Conservation (phyloP, 2,113 vertebrate species). For the Neolamprologus toae region DNA sequence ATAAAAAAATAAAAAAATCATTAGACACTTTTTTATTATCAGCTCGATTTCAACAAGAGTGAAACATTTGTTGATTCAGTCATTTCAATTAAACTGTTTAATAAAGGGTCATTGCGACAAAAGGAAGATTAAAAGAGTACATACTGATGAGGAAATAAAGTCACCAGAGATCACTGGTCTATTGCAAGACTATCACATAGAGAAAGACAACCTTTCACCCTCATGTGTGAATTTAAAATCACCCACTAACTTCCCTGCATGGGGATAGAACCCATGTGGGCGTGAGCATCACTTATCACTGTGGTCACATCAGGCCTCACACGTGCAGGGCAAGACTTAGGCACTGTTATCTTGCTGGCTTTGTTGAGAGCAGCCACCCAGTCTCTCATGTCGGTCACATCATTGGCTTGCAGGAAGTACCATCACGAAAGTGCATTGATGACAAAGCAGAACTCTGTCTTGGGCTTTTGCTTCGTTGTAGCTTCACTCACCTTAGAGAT, state of each 20-base stretch:
- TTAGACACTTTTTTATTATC: neutral
- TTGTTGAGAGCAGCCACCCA: conserved; percentile 92
- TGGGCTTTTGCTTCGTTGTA: conserved; percentile 89
- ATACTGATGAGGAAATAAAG: neutral
- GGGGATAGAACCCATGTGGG: neutral
- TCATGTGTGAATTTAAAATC: neutral
- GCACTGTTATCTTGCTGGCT: conserved; percentile 97
- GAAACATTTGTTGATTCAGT: neutral
- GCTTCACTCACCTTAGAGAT: conserved; percentile 95
- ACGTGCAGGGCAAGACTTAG: conserved; percentile 69
- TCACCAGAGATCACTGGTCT: neutral
- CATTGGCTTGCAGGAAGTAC: conserved; percentile 94
- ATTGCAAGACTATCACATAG: neutral
- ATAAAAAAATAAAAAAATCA: neutral
- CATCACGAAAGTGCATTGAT: conserved; percentile 89
- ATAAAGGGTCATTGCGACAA: neutral
- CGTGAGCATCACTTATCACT: conserved; percentile 41
- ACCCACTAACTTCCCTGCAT: accelerated
- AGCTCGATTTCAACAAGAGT: neutral
- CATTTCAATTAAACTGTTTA: neutral
- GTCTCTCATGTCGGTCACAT: conserved; percentile 86
- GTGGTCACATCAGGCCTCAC: conserved; percentile 30
- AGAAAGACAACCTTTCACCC: neutral
- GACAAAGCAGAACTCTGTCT: conserved; percentile 91
- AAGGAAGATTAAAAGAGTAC: neutral